Evolutionary conservation across 1,140 invertebrate genomes (phyloP), one percentile per base, ranked within the genome.

Genomic region (Drosophila nigromelanica): DNA sequence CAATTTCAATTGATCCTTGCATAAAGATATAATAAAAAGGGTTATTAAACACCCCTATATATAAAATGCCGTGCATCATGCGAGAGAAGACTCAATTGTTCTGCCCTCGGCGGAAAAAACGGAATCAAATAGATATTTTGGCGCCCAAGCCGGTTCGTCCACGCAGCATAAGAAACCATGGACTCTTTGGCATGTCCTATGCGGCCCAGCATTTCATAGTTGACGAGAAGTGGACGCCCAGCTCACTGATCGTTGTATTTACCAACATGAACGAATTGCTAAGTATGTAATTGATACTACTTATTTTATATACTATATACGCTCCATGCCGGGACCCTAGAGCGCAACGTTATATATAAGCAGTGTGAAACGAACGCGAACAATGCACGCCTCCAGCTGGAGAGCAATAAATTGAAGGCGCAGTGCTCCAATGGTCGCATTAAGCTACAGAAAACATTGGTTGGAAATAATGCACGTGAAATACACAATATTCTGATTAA

Each of bases 401-500:
- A 82, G 15, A 79, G 86, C 27, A 56, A 73, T 4, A 61, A 67
- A 1, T 50, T 92, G 5, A 90, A 78, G 24, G n/a, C 62, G 5
- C 66, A 90, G 47, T 90, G 83, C 8, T 56, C 66, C 7, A 74
- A 91, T 75, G 91, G 90, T 0, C 81, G 81, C 4, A 66, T 70
- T 1, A 90, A 90, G 43, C 51, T 92, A 42, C 78, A 87, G 39
- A 90, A 79, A 8, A 69, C 82, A 5, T 70, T 90, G 5, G 14
- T 37, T 40, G 87, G 76, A 8, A 69, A 90, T 45, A 90, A 87
- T 48, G 70, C 80, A 1, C 76, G 77, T 15, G 73, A 64, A 47
- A 86, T 91, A 15, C 63, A 81, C 7, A 92, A 91, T 56, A 75
- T 78, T 24, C 60, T 91, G 8, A 85, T 76, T 7, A 79, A 82